Conservation (phyloP, 2,888 invertebrate genomes). For the Mythimna impura region DNA sequence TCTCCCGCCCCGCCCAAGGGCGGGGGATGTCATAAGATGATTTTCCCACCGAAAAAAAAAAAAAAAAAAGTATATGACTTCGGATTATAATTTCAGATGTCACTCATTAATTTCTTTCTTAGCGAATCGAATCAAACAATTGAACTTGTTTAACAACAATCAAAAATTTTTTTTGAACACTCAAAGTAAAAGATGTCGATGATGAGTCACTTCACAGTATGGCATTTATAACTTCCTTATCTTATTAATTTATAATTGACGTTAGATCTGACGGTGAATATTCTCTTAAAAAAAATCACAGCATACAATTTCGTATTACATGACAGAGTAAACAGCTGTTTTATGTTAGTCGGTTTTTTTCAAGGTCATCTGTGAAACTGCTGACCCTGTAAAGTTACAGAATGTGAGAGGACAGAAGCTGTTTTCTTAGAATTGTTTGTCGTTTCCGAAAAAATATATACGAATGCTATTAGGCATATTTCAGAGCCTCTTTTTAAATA, state of each 20-base stretch:
- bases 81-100: not conserved
- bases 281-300: conserved; percentile 21
- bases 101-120: not conserved
- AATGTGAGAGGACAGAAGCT: conserved; percentile 16
- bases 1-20: too few relatives aligned
- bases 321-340: conserved; percentile 45
- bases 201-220: not conserved
- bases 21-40: too few relatives aligned
- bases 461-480: not conserved
- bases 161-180: not conserved
- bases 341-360: conserved; percentile 31
- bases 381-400: conserved; percentile 35
- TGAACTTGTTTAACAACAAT: not conserved
- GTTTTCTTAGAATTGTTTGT: conserved; percentile 16
- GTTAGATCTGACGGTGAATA: conserved; percentile 12
- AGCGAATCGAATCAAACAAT: not conserved
- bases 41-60: too few relatives aligned
- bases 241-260: conserved; percentile 1
- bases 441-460: conserved; percentile 18
- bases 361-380: conserved; percentile 42
- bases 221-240: not conserved
- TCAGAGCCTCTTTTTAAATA: not conserved
- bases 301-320: conserved; percentile 17
- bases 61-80: too few relatives aligned
- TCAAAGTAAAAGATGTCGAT: not conserved